phyloP scores from a whole-genome alignment of 2,113 vertebrate genomes.

The Trinectes maculatus region DNA sequence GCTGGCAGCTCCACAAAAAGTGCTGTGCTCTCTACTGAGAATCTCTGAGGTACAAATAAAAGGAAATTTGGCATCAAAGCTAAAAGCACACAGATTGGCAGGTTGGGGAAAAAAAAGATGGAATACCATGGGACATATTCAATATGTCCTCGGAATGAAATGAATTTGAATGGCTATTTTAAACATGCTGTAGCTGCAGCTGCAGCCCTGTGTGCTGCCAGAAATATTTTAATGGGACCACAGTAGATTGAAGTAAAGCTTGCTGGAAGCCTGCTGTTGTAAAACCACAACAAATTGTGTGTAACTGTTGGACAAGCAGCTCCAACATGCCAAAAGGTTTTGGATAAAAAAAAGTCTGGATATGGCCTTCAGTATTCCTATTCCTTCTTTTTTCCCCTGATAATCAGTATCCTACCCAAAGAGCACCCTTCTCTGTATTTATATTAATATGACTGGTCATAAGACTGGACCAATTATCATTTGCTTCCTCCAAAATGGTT shows the following conservation, averaged over 20 bases:
- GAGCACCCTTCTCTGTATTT: background rate
- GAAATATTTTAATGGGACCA: background rate
- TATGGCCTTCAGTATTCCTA: background rate
- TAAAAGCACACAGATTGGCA: background rate
- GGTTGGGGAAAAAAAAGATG: background rate
- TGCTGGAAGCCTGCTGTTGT: background rate
- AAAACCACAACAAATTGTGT: background rate
- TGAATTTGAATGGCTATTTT: background rate
- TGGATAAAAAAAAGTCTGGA: background rate
- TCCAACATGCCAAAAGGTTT: background rate
- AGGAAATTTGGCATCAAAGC: background rate
- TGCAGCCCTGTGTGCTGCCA: background rate
- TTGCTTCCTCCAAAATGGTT: background rate
- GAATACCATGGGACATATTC: background rate
- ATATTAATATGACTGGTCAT: background rate
- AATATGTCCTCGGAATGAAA: background rate
- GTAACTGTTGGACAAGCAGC: background rate
- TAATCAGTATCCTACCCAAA: background rate
- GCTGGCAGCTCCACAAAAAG: slow-evolving; percentile 19
- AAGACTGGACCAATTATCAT: background rate
- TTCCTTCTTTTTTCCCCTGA: background rate
- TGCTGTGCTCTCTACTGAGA: slow-evolving; percentile 7
- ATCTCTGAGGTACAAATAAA: background rate
- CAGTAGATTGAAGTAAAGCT: background rate
- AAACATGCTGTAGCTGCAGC: background rate